These are phyloP conservation scores for Poecilia wingei DNA, from an alignment of 2,797 vertebrate species.

Conservation along the genomic window DNA sequence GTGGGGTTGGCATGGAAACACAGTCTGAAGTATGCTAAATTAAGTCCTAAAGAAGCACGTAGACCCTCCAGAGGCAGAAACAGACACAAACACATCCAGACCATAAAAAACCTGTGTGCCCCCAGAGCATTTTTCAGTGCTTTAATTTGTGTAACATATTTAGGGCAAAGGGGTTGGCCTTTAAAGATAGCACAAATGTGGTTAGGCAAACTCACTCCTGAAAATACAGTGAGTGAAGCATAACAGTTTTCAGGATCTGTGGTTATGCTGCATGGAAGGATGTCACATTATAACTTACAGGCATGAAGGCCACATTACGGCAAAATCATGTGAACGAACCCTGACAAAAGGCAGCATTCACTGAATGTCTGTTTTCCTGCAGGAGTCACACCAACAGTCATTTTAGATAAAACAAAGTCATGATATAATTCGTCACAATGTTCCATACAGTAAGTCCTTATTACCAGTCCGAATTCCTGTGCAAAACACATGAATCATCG, in stretches of 20 bases:
- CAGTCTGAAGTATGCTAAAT: slow-evolving; percentile 80
- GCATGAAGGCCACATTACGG: slow-evolving; percentile 36
- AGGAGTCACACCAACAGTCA: background rate
- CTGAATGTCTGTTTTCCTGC: background rate
- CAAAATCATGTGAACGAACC: slow-evolving; percentile 64
- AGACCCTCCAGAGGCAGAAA: slow-evolving; percentile 65
- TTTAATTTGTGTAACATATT: slow-evolving; percentile 49
- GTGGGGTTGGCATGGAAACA: slow-evolving; percentile 83
- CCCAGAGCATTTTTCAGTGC: slow-evolving; percentile 48
- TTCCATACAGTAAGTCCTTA: slow-evolving; percentile 4
- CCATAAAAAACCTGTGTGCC: slow-evolving; percentile 30
- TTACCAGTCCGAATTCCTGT: slow-evolving; percentile 8
- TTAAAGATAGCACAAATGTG: background rate
- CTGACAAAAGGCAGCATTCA: slow-evolving; percentile 59
- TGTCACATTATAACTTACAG: slow-evolving; percentile 29
- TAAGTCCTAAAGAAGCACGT: slow-evolving; percentile 72
- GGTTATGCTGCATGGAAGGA: slow-evolving; percentile 29
- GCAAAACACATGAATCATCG: slow-evolving; percentile 4
- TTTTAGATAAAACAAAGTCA: background rate
- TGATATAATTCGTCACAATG: slow-evolving; percentile 24
- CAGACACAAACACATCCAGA: slow-evolving; percentile 63
- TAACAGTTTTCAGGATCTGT: slow-evolving; percentile 22
- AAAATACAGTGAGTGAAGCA: slow-evolving; percentile 17
- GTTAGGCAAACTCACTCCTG: background rate
- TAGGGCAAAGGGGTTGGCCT: slow-evolving; percentile 15